Conservation (phyloP, 1,140 invertebrate genomes). For the Cryptotermes secundus region DNA sequence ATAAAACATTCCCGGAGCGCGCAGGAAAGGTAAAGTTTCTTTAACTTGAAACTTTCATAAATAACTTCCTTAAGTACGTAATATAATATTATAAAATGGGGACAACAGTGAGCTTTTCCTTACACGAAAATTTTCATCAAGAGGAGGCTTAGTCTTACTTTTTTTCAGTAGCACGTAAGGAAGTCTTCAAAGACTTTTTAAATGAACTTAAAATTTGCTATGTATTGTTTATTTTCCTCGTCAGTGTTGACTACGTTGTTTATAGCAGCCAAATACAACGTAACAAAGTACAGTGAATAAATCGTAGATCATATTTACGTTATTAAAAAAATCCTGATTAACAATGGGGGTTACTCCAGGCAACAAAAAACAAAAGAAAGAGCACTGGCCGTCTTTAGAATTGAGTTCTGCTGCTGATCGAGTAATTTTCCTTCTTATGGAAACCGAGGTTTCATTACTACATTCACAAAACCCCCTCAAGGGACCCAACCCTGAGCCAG, state of each 20-base stretch:
- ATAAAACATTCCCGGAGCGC: not conserved
- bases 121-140: not conserved
- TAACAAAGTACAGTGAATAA: not conserved
- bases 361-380: too few relatives aligned
- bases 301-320: too few relatives aligned
- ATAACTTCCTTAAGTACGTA: not conserved
- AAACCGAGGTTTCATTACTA: too few relatives aligned
- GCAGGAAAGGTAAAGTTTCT: slow-evolving; percentile 11
- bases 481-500: too few relatives aligned
- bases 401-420: too few relatives aligned
- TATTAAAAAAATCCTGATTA: too few relatives aligned
- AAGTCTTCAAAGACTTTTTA: not conserved
- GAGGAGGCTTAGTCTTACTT: not conserved
- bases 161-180: not conserved
- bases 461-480: too few relatives aligned
- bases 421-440: too few relatives aligned
- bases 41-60: not conserved
- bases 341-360: too few relatives aligned
- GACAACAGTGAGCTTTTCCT: not conserved
- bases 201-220: not conserved
- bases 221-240: not conserved
- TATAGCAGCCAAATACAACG: not conserved
- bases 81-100: not conserved
- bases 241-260: not conserved
- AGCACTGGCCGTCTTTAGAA: too few relatives aligned